Percentiles rank a stretch among this genome's conserved stretches.
Conservation (phyloP, 2,113 vertebrate species). For the Tapirus terrestris region DNA sequence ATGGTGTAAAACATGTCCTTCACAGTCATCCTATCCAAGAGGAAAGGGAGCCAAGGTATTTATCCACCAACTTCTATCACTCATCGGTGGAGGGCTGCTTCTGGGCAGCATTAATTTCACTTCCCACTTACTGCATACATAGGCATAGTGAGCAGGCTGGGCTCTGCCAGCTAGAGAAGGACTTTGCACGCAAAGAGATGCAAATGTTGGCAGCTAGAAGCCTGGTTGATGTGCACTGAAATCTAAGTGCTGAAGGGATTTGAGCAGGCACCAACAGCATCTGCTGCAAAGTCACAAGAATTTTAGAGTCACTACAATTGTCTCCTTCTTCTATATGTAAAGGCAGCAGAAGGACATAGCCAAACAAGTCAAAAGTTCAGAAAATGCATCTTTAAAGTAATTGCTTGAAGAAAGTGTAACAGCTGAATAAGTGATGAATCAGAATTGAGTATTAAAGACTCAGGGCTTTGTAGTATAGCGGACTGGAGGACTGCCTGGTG, state of each 20-base stretch:
- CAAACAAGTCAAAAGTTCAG: not conserved
- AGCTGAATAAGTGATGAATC: not conserved
- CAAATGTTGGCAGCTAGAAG: not conserved
- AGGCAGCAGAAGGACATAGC: not conserved
- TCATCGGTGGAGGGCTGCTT: not conserved
- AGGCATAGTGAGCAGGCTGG: not conserved
- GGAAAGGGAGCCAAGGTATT: not conserved
- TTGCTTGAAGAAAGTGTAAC: not conserved
- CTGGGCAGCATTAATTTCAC: not conserved
- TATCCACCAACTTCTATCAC: not conserved
- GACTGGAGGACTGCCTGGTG: fast-evolving
- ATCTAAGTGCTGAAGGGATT: not conserved
- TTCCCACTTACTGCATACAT: not conserved
- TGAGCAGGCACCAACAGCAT: not conserved
- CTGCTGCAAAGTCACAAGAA: not conserved
- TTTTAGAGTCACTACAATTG: not conserved
- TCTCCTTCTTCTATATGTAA: not conserved
- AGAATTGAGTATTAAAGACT: not conserved
- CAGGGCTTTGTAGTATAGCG: not conserved
- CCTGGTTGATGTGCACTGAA: not conserved
- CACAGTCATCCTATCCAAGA: not conserved
- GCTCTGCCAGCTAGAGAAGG: not conserved
- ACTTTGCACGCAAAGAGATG: not conserved
- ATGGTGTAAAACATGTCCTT: not conserved
- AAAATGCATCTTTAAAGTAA: not conserved